phyloP scores from a whole-genome alignment of 2,113 vertebrate genomes.

The Ondatra zibethicus region DNA sequence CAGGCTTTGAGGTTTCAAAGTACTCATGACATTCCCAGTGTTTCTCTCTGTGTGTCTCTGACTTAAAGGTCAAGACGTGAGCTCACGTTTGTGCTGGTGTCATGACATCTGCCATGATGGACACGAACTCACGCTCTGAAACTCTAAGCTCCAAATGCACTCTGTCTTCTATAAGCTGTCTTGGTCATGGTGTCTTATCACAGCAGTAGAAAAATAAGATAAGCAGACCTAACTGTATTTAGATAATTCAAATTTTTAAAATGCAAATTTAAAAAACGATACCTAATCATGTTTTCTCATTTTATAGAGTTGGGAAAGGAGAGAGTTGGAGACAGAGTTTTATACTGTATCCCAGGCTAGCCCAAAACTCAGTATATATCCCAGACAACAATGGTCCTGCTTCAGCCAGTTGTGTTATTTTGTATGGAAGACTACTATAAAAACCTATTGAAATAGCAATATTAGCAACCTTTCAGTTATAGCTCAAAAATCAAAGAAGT shows the following conservation, averaged over 20 bases:
- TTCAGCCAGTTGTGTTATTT: background rate
- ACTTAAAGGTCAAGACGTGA: background rate
- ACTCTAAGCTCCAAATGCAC: background rate
- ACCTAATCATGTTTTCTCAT: background rate
- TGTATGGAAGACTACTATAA: background rate
- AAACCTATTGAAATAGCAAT: constrained; percentile 18
- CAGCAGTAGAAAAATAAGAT: background rate
- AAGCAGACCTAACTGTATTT: background rate
- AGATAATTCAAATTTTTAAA: background rate
- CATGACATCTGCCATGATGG: background rate
- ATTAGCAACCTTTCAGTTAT: background rate
- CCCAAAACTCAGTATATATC: background rate
- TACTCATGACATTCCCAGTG: background rate
- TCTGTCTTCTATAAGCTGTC: background rate
- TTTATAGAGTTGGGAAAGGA: background rate
- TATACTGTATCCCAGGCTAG: background rate
- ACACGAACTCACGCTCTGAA: background rate
- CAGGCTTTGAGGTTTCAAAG: background rate
- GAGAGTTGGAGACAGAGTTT: background rate
- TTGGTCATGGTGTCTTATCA: background rate
- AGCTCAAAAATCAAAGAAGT: background rate
- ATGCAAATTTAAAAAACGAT: background rate
- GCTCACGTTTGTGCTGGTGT: background rate
- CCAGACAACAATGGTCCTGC: background rate
- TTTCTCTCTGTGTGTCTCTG: background rate